Evolutionary conservation across 2,888 invertebrate genomes (phyloP).

Genomic region (Monopis laevigella): DNA sequence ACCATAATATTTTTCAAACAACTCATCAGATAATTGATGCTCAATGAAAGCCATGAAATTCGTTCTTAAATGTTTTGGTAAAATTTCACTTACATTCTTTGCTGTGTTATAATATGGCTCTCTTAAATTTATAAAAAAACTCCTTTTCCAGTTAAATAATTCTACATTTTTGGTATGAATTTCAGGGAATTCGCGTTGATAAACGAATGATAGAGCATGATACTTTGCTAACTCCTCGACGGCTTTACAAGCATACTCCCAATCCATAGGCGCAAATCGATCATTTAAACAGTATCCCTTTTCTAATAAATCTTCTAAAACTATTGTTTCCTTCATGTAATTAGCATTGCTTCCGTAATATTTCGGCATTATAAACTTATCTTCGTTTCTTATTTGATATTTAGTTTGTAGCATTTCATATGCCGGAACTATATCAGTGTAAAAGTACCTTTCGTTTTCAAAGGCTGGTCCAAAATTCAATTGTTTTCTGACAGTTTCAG

Average conservation of each 20-base stretch:
- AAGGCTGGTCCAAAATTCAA: neutral
- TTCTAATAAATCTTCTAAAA: slow-evolving; percentile 33
- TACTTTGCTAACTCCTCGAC: slow-evolving; percentile 32
- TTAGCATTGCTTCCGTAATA: slow-evolving; percentile 26
- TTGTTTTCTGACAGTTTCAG: neutral
- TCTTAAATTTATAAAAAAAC: neutral
- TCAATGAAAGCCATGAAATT: slow-evolving; percentile 22
- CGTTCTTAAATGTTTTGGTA: slow-evolving; percentile 24
- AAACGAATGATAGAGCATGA: slow-evolving; percentile 42
- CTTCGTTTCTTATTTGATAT: slow-evolving; percentile 7
- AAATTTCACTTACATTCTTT: slow-evolving; percentile 16
- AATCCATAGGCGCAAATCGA: slow-evolving; percentile 29
- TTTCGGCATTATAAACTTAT: slow-evolving; percentile 27
- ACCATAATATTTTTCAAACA: slow-evolving; percentile 21
- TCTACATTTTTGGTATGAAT: slow-evolving; percentile 19
- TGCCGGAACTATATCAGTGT: neutral
- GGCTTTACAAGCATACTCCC: slow-evolving; percentile 30
- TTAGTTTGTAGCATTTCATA: slow-evolving; percentile 4
- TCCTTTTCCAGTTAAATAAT: slow-evolving; percentile 13
- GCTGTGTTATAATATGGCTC: slow-evolving; percentile 6
- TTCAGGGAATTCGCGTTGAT: slow-evolving; percentile 34
- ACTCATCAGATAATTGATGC: slow-evolving; percentile 10
- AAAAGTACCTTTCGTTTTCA: slow-evolving; percentile 5
- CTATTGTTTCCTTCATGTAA: slow-evolving; percentile 28
- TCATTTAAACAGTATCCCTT: slow-evolving; percentile 27